Base-by-base conservation (phyloP, 2,113 vertebrate genomes). In the Erythrocebus patas region DNA sequence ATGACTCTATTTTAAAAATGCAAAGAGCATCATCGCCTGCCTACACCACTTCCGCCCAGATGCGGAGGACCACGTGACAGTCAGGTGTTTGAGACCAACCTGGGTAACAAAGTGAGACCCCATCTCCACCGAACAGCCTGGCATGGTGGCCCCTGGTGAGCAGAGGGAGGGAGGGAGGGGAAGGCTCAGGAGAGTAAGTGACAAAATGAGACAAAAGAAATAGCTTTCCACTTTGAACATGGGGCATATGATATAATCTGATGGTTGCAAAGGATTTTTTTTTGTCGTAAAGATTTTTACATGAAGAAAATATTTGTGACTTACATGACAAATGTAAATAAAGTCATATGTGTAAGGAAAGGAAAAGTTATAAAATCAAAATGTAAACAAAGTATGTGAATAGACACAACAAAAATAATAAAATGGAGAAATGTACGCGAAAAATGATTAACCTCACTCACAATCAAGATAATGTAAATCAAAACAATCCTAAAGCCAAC, bases 231-330 rank as follows among this genome's bases (percentile, higher is more conserved):
- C 43, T 79, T 22, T 20, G 17, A 22, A 20, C 27, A 20, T 10
- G 35, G 38, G 38, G 76, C 76, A 5, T 20, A n/a, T n/a, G 5
- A 1, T 6, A 38, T 0, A 6, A 6, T 12, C 50, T 81, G 22
- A n/a, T 0, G 10, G 45, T 9, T 17, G 8, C 27, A 35, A 50
- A 17, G 5, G 10, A 25, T 7, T 45, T 25, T 45, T 14, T 14
- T 30, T 73, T 40, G 25, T 68, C 16, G 3, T n/a, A 68, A 8
- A 12, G 70, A 73, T 25, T 23, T 66, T 73, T 40, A 40, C 7
- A 18, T 32, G 75, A 50, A 50, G 75, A 78, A 48, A 48, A 10
- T 50, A 32, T 50, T 32, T 78, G 43, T 0, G 32, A 48, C 27
- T 9, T 25, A 32, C 27, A 30, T 48, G 75, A 48, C 45, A 48